Evolutionary conservation across 2,888 invertebrate species (phyloP), one percentile per base, ranked within the genome.

Genomic region (Cecidostiba fungosa): DNA sequence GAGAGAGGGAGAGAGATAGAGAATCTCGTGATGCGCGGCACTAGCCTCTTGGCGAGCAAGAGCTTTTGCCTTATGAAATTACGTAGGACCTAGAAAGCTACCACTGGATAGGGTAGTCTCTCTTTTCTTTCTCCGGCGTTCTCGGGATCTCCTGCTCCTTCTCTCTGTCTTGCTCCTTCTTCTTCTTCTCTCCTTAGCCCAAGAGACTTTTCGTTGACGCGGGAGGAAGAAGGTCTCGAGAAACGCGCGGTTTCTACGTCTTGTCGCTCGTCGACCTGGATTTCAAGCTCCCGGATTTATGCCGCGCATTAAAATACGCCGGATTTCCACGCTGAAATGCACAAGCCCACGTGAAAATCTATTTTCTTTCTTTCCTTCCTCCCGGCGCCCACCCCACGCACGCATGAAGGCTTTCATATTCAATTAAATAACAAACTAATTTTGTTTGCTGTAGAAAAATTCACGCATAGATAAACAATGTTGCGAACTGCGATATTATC

Each of bases 1-100:
- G 32, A 8, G 23, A 10, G 23, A 10, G 10, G 1, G 23, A 3
- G 23, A 62, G 62, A 29, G 23, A 39, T n/a, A 36, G 36, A n/a
- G 72, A n/a, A 43, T 10, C 72, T 10, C 36, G 72, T 72, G 54
- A 59, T 23, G 54, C 54, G 54, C 54, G 54, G 54, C n/a, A 19
- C 54, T 23, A 59, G 19, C 23, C 54, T 59, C n/a, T n/a, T 59
- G 8, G 54, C 36, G 32, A 59, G 59, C 47, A 59, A 43, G 72
- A 84, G 84, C 73, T 79, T 81, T 86, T 84, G 80, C 74, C 84
- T 82, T 87, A 87, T 85, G 83, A 84, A 88, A 88, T 89, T 88
- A 86, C 82, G 78, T n/a, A 77, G 81, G 81, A 66, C 69, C 62
- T 62, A 74, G 62, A 54, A 78, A 77, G 81, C 72, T 76, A 73